Evolutionary conservation across 2,797 vertebrate genomes (phyloP), one percentile per base, ranked within the genome.

Genomic region (Oceanodroma leucorhoa): DNA sequence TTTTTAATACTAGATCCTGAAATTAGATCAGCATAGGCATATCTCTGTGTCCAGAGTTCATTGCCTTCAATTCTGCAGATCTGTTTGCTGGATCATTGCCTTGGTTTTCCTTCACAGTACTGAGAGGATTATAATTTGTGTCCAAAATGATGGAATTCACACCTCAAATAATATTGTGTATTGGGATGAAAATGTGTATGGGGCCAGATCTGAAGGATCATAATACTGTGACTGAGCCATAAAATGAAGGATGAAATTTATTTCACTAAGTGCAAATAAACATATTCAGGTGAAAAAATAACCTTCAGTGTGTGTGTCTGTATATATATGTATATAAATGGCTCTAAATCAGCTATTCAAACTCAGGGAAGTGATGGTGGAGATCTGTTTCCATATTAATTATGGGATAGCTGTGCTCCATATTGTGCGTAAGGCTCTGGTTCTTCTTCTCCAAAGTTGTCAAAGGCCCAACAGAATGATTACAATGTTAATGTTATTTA

Each of bases 221-320:
- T 78, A 26, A 24, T 87, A 24, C 5, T 61, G 24, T 5, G 5
- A 48, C 26, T 58, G 27, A 69, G 7, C 45, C 7, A 60, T 53
- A 71, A 60, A 87, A 55, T 19, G 20, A 55, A 50, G 16, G 17
- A 64, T 43, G 11, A 71, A 80, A n/a, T 75, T 66, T 3, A 66
- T 86, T 88, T 80, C 34, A 12, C 32, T 65, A 60, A 67, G 22
- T 58, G 40, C 8, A 64, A 60, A 70, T 67, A 83, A 81, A 48
- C 5, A 27, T 34, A 21, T 40, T 62, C 13, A 20, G 24, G 19
- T 62, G 36, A 53, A 69, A 89, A 64, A 38, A 43, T 15, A 23
- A 43, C 45, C 6, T 40, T 51, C 13, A n/a, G 0, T 30, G 5
- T 60, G 19, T 34, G 11, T 58, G 2, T 50, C 1, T 46, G 1